Conservation (phyloP, 1,140 invertebrate genomes). For the Cydia amplana region DNA sequence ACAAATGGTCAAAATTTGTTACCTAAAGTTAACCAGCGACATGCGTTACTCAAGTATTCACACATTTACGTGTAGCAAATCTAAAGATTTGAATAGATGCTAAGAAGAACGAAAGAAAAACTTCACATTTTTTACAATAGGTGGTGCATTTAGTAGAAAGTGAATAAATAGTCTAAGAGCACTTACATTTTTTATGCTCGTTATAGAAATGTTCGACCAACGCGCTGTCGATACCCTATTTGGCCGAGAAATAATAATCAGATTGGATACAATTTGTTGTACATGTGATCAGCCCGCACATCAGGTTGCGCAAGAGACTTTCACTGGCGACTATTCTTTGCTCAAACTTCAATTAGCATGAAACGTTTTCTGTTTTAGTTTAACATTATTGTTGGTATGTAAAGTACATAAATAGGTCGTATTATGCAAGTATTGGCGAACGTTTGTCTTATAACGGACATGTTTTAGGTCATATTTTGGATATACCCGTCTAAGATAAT, state of each 20-base stretch:
- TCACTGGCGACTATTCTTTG: conserved; percentile 53
- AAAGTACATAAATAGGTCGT: conserved; percentile 21
- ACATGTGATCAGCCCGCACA: conserved; percentile 46
- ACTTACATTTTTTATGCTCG: conserved; percentile 1
- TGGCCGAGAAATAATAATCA: conserved; percentile 24
- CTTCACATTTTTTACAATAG: not conserved
- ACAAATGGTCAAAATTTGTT: too few relatives aligned
- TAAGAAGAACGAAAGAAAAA: too few relatives aligned
- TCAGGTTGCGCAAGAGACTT: conserved; percentile 57
- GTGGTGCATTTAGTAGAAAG: not conserved
- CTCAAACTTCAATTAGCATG: conserved; percentile 64
- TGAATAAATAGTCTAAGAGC: not conserved
- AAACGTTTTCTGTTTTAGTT: conserved; percentile 45
- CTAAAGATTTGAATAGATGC: too few relatives aligned
- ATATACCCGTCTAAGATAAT: not conserved
- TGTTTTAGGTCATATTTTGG: not conserved
- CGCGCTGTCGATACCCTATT: conserved; percentile 10
- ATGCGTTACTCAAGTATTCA: too few relatives aligned
- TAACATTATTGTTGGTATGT: conserved; percentile 19
- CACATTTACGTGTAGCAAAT: too few relatives aligned
- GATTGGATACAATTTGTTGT: conserved; percentile 30
- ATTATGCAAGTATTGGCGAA: conserved; percentile 24
- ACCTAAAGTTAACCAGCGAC: too few relatives aligned
- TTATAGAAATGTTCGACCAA: conserved; percentile 5
- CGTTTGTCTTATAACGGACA: not conserved